phyloP scores from a whole-genome alignment of 2,113 vertebrate species.

The Cyanoliseus patagonus region DNA sequence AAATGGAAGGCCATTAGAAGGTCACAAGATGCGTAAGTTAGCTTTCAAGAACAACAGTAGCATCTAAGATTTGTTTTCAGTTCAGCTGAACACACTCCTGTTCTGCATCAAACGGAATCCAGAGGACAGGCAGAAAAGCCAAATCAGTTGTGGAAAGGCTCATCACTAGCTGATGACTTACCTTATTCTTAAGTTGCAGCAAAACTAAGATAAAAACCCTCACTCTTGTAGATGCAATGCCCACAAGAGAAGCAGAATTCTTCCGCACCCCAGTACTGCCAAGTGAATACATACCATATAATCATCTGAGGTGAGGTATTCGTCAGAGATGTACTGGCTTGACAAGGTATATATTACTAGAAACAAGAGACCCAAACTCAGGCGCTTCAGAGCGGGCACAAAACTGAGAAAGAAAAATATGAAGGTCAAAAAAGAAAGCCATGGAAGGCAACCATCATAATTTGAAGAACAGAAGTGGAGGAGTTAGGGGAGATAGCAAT shows the following conservation, averaged over 20 bases:
- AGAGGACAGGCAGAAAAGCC: neutral
- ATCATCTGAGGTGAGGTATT: conserved; percentile 86
- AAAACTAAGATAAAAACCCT: neutral
- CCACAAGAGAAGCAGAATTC: neutral
- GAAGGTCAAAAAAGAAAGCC: neutral
- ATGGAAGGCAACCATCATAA: neutral
- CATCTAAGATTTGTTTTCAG: neutral
- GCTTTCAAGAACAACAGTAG: neutral
- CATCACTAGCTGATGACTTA: neutral
- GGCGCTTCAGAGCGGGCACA: conserved; percentile 86
- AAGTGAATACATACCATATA: conserved; percentile 83
- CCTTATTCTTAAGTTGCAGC: neutral
- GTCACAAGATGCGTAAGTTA: neutral
- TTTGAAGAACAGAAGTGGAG: neutral
- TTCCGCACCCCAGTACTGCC: neutral
- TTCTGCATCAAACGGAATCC: neutral
- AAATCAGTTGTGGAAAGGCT: neutral
- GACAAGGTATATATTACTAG: conserved; percentile 84
- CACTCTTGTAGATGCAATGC: neutral
- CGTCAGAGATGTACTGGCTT: conserved; percentile 83
- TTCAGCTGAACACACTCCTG: neutral
- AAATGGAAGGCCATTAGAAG: neutral
- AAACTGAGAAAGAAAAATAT: conserved; percentile 69
- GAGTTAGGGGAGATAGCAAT: neutral
- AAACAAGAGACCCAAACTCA: conserved; percentile 87